Conservation (phyloP, 2,797 vertebrate genomes). For the Siniperca scherzeri region DNA sequence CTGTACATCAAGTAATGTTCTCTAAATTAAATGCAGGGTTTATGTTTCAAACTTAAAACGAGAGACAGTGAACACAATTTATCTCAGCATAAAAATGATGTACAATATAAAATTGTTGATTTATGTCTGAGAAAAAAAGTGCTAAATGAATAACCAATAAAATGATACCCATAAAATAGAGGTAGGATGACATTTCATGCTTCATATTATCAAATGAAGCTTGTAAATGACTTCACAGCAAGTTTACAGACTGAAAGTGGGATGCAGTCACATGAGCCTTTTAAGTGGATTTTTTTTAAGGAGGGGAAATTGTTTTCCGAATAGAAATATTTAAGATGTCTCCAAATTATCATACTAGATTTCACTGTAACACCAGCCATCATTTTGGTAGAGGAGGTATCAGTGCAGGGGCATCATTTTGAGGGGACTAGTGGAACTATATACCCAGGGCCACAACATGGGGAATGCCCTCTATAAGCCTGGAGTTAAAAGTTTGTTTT, state of each 20-base stretch:
- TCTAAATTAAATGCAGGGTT: not conserved
- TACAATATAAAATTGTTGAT: not conserved
- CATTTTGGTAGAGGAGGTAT: not conserved
- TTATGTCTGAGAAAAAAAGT: not conserved
- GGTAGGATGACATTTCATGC: not conserved
- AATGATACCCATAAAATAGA: not conserved
- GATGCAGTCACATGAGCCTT: not conserved
- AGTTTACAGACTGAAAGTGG: not conserved
- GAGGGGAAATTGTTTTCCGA: not conserved
- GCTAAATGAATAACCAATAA: not conserved
- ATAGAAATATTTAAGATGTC: not conserved
- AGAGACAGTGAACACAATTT: not conserved
- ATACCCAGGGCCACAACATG: not conserved
- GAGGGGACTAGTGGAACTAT: not conserved
- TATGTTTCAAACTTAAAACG: not conserved
- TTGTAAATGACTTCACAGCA: not conserved
- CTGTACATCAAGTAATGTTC: not conserved
- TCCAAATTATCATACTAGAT: not conserved
- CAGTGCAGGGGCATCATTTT: not conserved
- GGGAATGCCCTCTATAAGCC: not conserved
- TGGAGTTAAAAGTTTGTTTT: not conserved
- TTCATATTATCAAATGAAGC: not conserved
- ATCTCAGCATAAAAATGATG: not conserved
- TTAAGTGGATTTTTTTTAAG: not conserved
- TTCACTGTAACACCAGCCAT: not conserved